phyloP scores from a whole-genome alignment of 2,113 vertebrate species.

The Thunnus maccoyii region DNA sequence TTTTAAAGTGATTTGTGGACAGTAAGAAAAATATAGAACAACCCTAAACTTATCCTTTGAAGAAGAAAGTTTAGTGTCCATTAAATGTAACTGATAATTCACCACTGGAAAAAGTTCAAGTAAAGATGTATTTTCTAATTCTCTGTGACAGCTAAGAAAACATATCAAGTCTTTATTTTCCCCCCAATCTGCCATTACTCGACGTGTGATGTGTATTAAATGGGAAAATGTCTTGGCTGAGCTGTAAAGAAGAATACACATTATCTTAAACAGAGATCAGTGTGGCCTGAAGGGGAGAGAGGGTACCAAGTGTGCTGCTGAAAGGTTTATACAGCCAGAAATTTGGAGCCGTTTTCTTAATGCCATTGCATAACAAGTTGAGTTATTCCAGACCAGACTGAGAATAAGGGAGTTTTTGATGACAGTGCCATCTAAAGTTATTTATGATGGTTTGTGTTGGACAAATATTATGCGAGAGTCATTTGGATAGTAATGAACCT shows the following conservation, averaged over 20 bases:
- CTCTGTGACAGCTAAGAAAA: background rate
- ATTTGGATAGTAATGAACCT: conserved; percentile 49
- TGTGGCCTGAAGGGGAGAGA: conserved; percentile 23
- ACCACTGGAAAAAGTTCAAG: background rate
- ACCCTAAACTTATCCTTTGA: background rate
- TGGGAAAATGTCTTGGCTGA: conserved; percentile 5
- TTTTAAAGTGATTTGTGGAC: background rate
- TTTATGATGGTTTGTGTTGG: conserved; percentile 62
- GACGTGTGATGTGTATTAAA: conserved; percentile 14
- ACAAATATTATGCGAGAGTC: conserved; percentile 41
- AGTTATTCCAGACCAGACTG: conserved; percentile 41
- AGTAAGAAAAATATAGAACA: background rate
- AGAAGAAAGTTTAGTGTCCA: background rate
- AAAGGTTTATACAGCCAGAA: conserved; percentile 42
- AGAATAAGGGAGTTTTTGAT: conserved; percentile 43
- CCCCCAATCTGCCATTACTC: background rate
- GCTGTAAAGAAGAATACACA: conserved; percentile 6
- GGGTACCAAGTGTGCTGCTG: conserved; percentile 30
- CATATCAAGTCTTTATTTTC: conserved; percentile 25
- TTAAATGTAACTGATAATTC: conserved; percentile 9
- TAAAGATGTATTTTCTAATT: conserved; percentile 4
- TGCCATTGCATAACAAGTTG: conserved; percentile 43
- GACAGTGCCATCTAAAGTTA: conserved; percentile 48
- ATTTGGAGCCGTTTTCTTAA: conserved; percentile 19
- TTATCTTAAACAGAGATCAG: conserved; percentile 26